phyloP scores from a whole-genome alignment of 2,797 vertebrate genomes.

The Pipistrellus kuhlii region DNA sequence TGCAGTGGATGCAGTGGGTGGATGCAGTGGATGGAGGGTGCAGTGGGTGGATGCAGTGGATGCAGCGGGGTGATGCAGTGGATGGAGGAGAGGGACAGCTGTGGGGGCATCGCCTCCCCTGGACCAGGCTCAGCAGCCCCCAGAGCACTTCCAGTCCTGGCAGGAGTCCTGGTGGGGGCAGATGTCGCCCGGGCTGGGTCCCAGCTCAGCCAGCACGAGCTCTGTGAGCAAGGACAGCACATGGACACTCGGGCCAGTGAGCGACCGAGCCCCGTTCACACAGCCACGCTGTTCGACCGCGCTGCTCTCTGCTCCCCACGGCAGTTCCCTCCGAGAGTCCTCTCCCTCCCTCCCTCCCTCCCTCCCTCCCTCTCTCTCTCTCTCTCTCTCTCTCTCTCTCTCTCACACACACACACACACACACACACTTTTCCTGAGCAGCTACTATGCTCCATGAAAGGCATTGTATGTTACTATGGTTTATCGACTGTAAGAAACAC shows the following conservation, averaged over 20 bases:
- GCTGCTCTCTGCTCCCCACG: neutral
- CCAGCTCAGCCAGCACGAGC: neutral
- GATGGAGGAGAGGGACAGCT: neutral
- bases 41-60: too few species aligned
- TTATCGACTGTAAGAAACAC: neutral
- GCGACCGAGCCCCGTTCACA: neutral
- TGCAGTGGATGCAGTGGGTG: too few species aligned
- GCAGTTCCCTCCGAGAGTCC: neutral
- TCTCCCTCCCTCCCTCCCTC: too few species aligned
- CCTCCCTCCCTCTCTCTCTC: too few species aligned
- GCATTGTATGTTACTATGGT: rapidly evolving
- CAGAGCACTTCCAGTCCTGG: neutral
- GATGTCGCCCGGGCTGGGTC: neutral
- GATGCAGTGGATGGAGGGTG: too few species aligned
- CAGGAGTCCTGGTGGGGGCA: neutral
- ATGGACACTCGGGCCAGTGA: neutral
- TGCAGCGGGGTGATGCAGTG: neutral
- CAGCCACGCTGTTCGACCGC: neutral
- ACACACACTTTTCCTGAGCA: neutral
- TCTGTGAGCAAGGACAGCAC: neutral
- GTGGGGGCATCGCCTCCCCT: neutral
- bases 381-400: too few species aligned
- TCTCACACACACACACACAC: too few species aligned
- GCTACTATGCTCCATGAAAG: neutral
- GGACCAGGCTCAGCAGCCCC: neutral